Evolutionary conservation across 1,140 invertebrate species (phyloP), one percentile per base, ranked within the genome.

Genomic region (Cydia strobilella): DNA sequence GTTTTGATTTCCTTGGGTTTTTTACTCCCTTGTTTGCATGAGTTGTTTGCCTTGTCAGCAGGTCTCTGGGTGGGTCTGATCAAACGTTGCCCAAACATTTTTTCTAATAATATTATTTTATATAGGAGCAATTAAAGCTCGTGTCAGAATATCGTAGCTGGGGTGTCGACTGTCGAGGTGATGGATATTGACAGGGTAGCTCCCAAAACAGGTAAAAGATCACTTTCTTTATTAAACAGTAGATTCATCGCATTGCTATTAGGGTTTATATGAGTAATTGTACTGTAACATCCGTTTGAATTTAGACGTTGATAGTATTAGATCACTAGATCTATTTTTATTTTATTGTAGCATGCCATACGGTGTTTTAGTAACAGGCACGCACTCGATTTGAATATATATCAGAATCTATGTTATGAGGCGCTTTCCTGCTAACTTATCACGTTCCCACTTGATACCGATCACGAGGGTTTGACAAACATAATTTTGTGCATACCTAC

Each of bases 31-130:
- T 88, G 86, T 87, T 89, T 87, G 81, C 76, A 75, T 79, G 75
- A 79, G 84, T 84, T 86, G 82, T 84, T 72, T 72, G 71, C 45
- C 18, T 48, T 69, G 65, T 35, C 65, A 66, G 59, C 59, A 65
- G 65, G 31, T 81, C 80, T 80, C 74, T 82, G 85, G 84, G 84
- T 78, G 85, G 82, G 83, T 78, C 82, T 82, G 83, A 88, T 84
- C 87, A 88, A 84, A 83, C 81, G 82, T 73, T 79, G 45, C 27
- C 72, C 79, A 83, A 87, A 84, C 82, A 83, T 78, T 80, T 79
- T 82, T 75, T 69, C 65, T 69, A n/a, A 69, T 69, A 69, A 69
- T 69, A 69, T 69, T 69, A 69, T 69, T 69, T 42, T 69, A 69
- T 69, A 69, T 31, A 69, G 65, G 6, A 69, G 31, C 65, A 69